These are phyloP conservation scores for Pyrochroa serraticornis DNA, from an alignment of 2,888 invertebrate species.

Conservation along the genomic window DNA sequence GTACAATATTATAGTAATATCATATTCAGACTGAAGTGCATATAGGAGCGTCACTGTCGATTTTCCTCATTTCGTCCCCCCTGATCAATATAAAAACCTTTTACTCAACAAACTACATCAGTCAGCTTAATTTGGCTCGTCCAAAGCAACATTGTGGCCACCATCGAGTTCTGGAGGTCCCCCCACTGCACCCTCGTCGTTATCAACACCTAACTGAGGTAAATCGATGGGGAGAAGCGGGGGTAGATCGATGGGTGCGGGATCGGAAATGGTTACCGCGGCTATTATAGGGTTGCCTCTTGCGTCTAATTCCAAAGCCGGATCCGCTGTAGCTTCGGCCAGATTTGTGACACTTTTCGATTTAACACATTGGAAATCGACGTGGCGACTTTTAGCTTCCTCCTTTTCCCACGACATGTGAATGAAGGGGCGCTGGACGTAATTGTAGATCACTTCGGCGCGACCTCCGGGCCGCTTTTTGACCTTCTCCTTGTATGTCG, in stretches of 20 bases:
- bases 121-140: not conserved
- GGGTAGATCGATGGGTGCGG: conserved; percentile 37
- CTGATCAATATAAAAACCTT: not conserved
- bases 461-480: conserved; percentile 93
- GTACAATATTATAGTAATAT: not conserved
- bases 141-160: conserved; percentile 25
- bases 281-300: conserved; percentile 59
- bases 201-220: conserved; percentile 48
- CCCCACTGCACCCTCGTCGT: conserved; percentile 54
- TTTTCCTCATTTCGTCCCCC: not conserved
- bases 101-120: conserved; percentile 6
- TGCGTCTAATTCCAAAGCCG: conserved; percentile 72
- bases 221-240: conserved; percentile 33
- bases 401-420: conserved; percentile 99
- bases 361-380: conserved; percentile 98
- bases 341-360: conserved; percentile 97
- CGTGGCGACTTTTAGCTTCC: conserved; percentile 97
- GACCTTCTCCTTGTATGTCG: conserved; percentile 98
- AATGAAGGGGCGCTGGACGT: conserved; percentile 98
- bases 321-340: conserved; percentile 93
- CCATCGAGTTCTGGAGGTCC: conserved; percentile 38
- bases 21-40: not conserved
- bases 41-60: not conserved
- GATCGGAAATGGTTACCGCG: conserved; percentile 12
- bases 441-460: conserved; percentile 98